These are phyloP conservation scores for Cynoglossus semilaevis DNA, from an alignment of 2,113 vertebrate species.

Conservation along the genomic window DNA sequence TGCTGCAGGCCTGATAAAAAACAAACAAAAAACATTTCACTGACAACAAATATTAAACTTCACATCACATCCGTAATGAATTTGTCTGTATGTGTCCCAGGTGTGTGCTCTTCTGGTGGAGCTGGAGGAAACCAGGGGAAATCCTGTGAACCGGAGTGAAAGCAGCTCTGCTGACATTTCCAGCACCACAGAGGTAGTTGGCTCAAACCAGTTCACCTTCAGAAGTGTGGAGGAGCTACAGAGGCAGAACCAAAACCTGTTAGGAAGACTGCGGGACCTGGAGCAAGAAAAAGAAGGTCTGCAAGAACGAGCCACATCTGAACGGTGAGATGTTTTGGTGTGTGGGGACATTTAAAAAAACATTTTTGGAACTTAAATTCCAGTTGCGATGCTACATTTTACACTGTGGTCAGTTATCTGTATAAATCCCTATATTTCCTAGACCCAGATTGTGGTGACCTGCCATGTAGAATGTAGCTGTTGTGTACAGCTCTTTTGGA, in stretches of 20 bases:
- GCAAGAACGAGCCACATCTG: conserved; percentile 79
- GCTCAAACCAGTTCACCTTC: conserved; percentile 83
- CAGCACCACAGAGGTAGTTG: conserved; percentile 86
- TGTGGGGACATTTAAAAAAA: too few species aligned
- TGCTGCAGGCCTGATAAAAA: too few species aligned
- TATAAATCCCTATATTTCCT: too few species aligned
- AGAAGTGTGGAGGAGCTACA: conserved; percentile 92
- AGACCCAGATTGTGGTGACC: too few species aligned
- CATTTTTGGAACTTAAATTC: too few species aligned
- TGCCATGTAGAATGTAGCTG: too few species aligned
- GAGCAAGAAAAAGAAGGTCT: conserved; percentile 85
- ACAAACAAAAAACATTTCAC: too few species aligned
- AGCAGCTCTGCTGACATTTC: conserved; percentile 85
- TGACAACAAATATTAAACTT: too few species aligned
- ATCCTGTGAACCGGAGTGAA: conserved; percentile 84
- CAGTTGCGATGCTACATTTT: too few species aligned
- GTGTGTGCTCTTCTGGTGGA: conserved; percentile 88
- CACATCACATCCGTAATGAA: not conserved
- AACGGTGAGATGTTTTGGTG: conserved; percentile 72
- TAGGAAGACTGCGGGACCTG: conserved; percentile 84
- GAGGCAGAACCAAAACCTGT: conserved; percentile 89
- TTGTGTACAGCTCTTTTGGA: too few species aligned
- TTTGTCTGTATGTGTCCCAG: conserved; percentile 58
- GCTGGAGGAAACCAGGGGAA: conserved; percentile 89
- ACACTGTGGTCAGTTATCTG: too few species aligned